Evolutionary conservation across 2,797 vertebrate genomes (phyloP), one percentile per base, ranked within the genome.

Genomic region (Anguilla marmorata): DNA sequence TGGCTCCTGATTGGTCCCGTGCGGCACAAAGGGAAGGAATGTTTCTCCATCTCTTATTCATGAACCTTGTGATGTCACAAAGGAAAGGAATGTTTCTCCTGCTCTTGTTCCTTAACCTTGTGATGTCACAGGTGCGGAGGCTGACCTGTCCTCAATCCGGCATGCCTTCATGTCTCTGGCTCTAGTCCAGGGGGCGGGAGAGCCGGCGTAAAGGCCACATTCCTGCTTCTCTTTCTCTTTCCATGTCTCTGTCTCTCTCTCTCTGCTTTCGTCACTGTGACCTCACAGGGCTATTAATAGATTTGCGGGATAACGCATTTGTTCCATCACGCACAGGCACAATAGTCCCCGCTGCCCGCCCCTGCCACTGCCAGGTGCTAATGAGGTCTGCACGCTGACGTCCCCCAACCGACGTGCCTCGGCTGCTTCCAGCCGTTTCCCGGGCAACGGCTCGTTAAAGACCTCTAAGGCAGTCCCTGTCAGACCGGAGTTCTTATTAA

Each of bases 251-350:
- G 2, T 14, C 54, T 56, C 86, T 87, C 74, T 84, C 91, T 74
- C 24, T 79, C 74, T 79, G 69, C 90, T 89, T 88, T 86, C 58
- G 82, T 88, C 90, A 89, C 82, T 1, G 88, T 94, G 93, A 94
- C 92, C 88, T 95, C 91, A 94, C 50, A 50, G 5, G 21, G 63
- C 90, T 94, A 94, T 94, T 95, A 94, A 95, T 95, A 95, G 92
- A 0, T 0, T 1, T 83, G 41, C 41, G 52, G 24, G 7, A 84
- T 45, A 56, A 89, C 86, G 54, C 83, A 54, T 92, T 94, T 93
- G 90, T 94, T 94, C 92, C 90, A 90, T 93, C 90, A 50, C 82
- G 63, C 54, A 90, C 86, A 60, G 90, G 92, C 90, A 87, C 88
- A 90, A 94, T 93, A 95, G 95, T 94, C 94, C 66, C 91, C 90